Evolutionary conservation across 2,888 invertebrate species (phyloP), one percentile per base, ranked within the genome.

Genomic region (Patella caerulea): DNA sequence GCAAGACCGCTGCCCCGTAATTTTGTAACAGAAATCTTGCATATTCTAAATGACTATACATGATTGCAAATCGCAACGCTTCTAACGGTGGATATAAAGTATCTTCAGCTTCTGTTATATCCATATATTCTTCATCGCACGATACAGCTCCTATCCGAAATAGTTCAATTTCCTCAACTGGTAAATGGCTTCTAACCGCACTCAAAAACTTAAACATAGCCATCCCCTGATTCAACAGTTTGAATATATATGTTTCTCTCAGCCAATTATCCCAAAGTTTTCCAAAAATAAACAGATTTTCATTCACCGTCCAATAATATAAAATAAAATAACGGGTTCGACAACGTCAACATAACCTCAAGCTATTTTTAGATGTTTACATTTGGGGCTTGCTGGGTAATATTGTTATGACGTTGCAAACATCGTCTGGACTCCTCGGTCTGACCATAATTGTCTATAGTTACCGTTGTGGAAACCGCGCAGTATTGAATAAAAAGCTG

Each of bases 11-110:
- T 2, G 45, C 71, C 5, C 71, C 76, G 34, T 71, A 76, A 70
- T 45, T 71, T 17, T 70, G 71, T 17, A 76, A 29, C n/a, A 76
- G 56, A 55, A 71, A 56, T 3, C 70, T 29, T 53, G 71, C 76
- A 34, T 76, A 76, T 17, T 71, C 56, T n/a, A 71, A 17, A 71
- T 76, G 76, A 34, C 76, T 71, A 56, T 76, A 76, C 71, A 76
- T 56, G 14, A 76, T 55, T 72, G 76, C 71, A 55, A 71, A 76
- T 24, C 76, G 45, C 34, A 76, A 55, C 3, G 76, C 76, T 71
- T 76, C 76, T 3, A 76, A 34, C 14, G 76, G 71, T n/a, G 76
- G 71, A 55, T 71, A 71, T 55, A 71, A 71, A 11, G 52, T 55
- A 15, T 71, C 54, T 14, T 72, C 72, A 14, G 19, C 53, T 72